Base-by-base conservation (phyloP, 1,140 invertebrate species). In the Schlechtendalia chinensis region DNA sequence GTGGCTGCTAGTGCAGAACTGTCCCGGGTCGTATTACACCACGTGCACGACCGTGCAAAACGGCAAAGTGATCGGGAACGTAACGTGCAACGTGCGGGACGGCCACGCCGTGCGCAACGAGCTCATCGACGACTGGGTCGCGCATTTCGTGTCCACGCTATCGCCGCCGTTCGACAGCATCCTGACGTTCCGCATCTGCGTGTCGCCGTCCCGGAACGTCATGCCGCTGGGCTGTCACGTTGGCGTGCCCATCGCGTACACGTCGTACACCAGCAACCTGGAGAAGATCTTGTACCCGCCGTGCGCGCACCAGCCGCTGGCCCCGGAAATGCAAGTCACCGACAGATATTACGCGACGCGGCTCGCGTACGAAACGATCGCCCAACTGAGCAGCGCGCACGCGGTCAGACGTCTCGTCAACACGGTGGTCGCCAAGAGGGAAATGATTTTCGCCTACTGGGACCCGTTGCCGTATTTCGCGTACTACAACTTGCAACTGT, bases 381-480 rank as follows among this genome's bases (percentile, higher is more conserved):
- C 85, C 8, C 85, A 85, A 80, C 86, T 88, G 2, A 84, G 84
- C 1, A 71, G 87, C 0, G 86, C 89, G 63, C 86, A 87, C 0
- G 87, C 90, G 11, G 87, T 88, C 0, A 88, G 89, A 83, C 85
- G 91, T 24, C 85, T 92, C 54, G 89, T 90, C 5, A 91, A 90
- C 0, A 75, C 39, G 2, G 89, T 92, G 5, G 83, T 93, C 65
- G 91, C 92, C 82, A 92, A 91, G 82, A 87, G 91, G 12, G 92
- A 94, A 84, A 92, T 92, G 0, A 85, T 94, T 1, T 94, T 94
- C 83, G 88, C 91, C 1, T 92, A 91, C 83, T 94, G 92, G 92
- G 93, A 94, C 83, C 93, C 93, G 0, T 83, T 94, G 77, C 93
- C 93, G 0, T 94, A 93, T 83, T 93, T 92, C 83, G 92, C 91